Conservation (phyloP, 2,888 invertebrate genomes). For the Ephialtes manifestator region DNA sequence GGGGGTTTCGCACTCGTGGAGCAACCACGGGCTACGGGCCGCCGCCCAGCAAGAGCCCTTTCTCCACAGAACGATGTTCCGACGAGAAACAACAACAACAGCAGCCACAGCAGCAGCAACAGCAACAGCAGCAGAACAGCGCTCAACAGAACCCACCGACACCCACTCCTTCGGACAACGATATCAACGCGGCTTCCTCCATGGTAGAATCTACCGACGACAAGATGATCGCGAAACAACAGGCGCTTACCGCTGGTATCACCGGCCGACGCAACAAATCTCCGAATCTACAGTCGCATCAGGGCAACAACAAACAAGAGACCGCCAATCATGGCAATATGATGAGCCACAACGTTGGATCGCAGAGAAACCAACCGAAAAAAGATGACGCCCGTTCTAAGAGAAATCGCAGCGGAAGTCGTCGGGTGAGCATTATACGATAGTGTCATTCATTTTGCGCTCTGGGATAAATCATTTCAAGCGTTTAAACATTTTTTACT, state of each 20-base stretch:
- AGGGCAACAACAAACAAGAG: constrained; percentile 68
- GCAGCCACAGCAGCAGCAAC: constrained; percentile 77
- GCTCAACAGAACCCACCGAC: constrained; percentile 76
- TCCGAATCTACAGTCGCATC: constrained; percentile 77
- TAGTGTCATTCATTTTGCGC: neutral
- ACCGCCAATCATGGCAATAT: constrained; percentile 71
- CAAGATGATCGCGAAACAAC: constrained; percentile 90
- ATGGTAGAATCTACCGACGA: constrained; percentile 87
- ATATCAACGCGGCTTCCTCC: constrained; percentile 78
- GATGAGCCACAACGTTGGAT: constrained; percentile 64
- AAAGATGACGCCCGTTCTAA: constrained; percentile 80
- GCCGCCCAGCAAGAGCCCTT: constrained; percentile 93
- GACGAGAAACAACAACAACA: constrained; percentile 87
- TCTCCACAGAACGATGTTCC: constrained; percentile 86
- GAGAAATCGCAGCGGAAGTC: constrained; percentile 82
- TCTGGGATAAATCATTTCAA: too few relatives aligned
- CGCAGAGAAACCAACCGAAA: constrained; percentile 77
- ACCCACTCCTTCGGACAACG: constrained; percentile 82
- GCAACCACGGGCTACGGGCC: constrained; percentile 90
- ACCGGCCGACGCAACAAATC: constrained; percentile 86
- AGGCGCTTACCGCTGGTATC: constrained; percentile 90
- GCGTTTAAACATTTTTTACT: too few relatives aligned
- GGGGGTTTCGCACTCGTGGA: constrained; percentile 87
- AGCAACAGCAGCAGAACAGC: constrained; percentile 79
- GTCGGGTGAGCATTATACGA: constrained; percentile 74